Conservation (phyloP, 2,797 vertebrate genomes). For the Muraenolepis orangiensis region DNA sequence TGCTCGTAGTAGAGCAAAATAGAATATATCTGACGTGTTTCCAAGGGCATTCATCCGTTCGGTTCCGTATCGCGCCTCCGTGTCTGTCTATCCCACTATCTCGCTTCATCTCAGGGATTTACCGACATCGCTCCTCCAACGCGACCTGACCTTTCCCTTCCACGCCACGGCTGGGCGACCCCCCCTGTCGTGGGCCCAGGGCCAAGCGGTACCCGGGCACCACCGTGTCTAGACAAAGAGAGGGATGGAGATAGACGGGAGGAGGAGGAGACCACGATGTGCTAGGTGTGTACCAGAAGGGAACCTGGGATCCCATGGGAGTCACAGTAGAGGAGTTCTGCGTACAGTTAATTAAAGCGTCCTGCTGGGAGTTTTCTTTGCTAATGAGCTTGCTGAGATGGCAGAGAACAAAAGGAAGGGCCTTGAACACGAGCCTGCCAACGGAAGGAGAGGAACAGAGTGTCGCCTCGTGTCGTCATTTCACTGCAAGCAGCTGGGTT, state of each 20-base stretch:
- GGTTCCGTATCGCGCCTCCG: not conserved
- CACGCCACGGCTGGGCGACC: conserved; percentile 15
- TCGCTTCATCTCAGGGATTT: conserved; percentile 42
- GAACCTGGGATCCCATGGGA: conserved; percentile 54
- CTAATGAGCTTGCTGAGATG: conserved; percentile 36
- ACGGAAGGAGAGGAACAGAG: conserved; percentile 15
- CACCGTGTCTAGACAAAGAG: conserved; percentile 56
- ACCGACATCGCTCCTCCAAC: conserved; percentile 26
- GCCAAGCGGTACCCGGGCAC: conserved; percentile 43
- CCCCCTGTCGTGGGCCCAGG: conserved; percentile 4
- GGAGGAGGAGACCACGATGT: conserved; percentile 7
- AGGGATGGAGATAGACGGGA: not conserved
- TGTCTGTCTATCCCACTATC: not conserved
- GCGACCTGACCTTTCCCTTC: conserved; percentile 28
- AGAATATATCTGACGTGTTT: not conserved
- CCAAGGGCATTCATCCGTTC: not conserved
- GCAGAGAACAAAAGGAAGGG: conserved; percentile 9
- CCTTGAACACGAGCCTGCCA: not conserved
- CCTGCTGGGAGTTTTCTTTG: conserved; percentile 40
- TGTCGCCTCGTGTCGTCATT: conserved; percentile 7
- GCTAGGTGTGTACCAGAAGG: conserved; percentile 61
- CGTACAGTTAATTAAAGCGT: conserved; percentile 51
- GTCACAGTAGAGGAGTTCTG: conserved; percentile 34
- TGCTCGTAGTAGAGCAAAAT: not conserved
- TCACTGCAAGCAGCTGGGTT: not conserved